Evolutionary conservation across 2,797 vertebrate species (phyloP).

Genomic region (Threskiornis aethiopicus): DNA sequence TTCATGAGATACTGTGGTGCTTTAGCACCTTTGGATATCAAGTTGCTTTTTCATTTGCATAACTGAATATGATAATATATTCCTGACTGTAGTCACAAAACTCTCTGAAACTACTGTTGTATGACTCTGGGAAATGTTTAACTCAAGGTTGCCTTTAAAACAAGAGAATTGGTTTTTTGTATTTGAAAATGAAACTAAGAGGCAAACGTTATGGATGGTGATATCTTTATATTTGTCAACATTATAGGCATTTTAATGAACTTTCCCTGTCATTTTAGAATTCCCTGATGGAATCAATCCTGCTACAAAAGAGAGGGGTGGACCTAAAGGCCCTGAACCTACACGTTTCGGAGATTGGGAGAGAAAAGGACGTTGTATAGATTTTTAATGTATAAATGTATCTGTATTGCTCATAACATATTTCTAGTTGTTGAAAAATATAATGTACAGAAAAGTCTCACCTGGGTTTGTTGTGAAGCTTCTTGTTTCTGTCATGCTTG

Average conservation of each 20-base stretch:
- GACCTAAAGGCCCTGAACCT: conserved; percentile 93
- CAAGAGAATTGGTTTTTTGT: not conserved
- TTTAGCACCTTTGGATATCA: not conserved
- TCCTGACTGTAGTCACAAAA: not conserved
- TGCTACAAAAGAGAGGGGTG: conserved; percentile 90
- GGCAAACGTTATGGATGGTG: not conserved
- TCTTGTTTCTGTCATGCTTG: not conserved
- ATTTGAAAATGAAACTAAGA: not conserved
- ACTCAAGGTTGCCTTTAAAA: not conserved
- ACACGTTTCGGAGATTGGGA: conserved; percentile 98
- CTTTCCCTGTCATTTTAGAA: conserved; percentile 72
- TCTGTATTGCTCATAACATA: not conserved
- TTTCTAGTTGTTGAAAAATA: not conserved
- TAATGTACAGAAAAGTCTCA: not conserved
- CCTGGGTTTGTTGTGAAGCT: not conserved
- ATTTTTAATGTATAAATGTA: conserved; percentile 81
- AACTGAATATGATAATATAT: not conserved
- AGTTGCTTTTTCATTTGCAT: not conserved
- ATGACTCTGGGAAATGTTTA: not conserved
- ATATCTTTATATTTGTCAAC: not conserved
- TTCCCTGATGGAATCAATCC: conserved; percentile 93
- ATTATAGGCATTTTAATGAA: not conserved
- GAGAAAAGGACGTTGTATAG: conserved; percentile 95
- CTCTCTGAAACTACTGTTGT: not conserved
- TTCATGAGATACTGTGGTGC: not conserved